Conservation (phyloP, 2,888 invertebrate genomes). For the Hirtodrosophila cameraria region DNA sequence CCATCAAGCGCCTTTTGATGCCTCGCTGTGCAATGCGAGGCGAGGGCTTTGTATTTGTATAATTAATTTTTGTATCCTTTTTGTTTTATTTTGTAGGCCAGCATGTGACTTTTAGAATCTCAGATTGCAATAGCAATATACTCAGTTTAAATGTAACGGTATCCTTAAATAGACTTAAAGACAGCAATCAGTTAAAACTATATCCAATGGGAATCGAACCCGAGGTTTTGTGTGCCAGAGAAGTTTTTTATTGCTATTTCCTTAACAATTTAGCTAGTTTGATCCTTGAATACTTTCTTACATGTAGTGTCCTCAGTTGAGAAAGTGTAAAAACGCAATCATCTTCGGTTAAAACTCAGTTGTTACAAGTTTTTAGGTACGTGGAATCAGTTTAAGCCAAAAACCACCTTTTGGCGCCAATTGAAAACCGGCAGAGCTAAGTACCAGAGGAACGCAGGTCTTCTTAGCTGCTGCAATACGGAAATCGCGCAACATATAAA, state of each 20-base stretch:
- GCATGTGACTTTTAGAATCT: not conserved
- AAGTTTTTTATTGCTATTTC: too few species aligned
- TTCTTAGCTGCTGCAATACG: conserved; percentile 71
- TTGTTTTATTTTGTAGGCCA: conserved; percentile 73
- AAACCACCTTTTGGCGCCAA: conserved; percentile 78
- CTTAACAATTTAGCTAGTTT: too few species aligned
- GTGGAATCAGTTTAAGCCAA: conserved; percentile 76
- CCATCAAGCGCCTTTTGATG: conserved; percentile 52
- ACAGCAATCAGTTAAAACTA: too few species aligned
- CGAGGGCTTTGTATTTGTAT: conserved; percentile 21
- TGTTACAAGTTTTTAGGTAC: too few species aligned
- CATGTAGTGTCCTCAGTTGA: too few species aligned
- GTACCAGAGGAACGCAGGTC: conserved; percentile 70
- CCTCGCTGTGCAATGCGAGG: conserved; percentile 15
- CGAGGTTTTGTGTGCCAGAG: too few species aligned
- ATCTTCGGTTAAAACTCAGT: too few species aligned
- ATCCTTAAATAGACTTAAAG: too few species aligned
- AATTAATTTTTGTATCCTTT: conserved; percentile 41
- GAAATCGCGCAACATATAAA: conserved; percentile 77
- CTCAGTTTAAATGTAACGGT: too few species aligned
- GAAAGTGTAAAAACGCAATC: too few species aligned
- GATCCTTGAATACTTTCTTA: too few species aligned
- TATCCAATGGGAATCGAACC: too few species aligned
- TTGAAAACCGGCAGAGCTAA: conserved; percentile 65
- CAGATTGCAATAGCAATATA: not conserved